Base-by-base conservation (phyloP, 1,140 invertebrate species). In the Formica exsecta region DNA sequence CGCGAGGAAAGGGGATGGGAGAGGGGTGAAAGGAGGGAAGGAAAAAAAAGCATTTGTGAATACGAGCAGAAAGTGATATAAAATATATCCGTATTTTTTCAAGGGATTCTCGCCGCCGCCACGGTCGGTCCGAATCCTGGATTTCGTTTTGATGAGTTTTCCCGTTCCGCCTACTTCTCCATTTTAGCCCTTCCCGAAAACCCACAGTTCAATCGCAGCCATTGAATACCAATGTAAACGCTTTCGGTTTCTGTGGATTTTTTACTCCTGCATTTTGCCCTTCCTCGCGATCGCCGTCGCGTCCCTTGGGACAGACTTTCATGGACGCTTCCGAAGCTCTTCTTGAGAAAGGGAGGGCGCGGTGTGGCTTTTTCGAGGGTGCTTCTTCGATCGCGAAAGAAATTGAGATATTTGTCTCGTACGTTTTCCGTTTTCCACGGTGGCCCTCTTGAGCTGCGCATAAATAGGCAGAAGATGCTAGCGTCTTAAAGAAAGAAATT, bases 151-250 rank as follows among this genome's bases (percentile, higher is more conserved):
- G 92, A 93, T 92, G 92, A 93, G 92, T 92, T 93, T 91, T 87
- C 88, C 85, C 87, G n/a, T 75, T 77, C 86, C 83, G 77, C 9
- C 66, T 74, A 75, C 62, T 84, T 64, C 83, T 76, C 84, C 88
- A 77, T 84, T 89, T 86, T 70, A 80, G 32, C 73, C 80, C 74
- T 44, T 41, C 51, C 73, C 77, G 84, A 90, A 93, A 93, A 87
- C 86, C 87, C 84, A 91, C 91, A 89, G 91, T 90, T 92, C 88
- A 92, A 93, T 93, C 91, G 91, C 64, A 61, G 66, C 91, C 87
- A 93, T 93, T 93, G 92, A 93, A 93, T 93, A 92, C 90, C 92
- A 93, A 93, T 93, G 92, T 90, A 93, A 93, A 93, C 88, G 91
- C 83, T 75, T 66, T 59, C 77, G 66, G 81, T 74, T 90, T 80